Evolutionary conservation across 1,140 invertebrate species (phyloP), one percentile per base, ranked within the genome.

Genomic region (Eciton burchellii): DNA sequence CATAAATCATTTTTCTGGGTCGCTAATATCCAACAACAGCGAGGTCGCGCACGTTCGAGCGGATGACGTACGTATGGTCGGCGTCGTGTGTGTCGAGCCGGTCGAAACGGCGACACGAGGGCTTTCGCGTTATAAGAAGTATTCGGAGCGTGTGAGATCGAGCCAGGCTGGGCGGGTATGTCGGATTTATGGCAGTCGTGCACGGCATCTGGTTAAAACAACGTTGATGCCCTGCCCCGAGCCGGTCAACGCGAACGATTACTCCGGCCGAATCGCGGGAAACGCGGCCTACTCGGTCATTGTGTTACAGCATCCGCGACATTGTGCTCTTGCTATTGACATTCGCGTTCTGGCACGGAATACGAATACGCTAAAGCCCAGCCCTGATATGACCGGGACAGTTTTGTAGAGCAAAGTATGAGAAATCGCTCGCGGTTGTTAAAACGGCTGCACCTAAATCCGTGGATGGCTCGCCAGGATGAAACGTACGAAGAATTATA

Each of bases 121-220:
- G 88, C 84, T 89, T 87, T 85, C 84, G 83, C 88, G 83, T 81
- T 85, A 81, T 90, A 92, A 92, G 90, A 92, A 93, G 89, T 89
- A 86, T 88, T 91, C 89, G 81, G 84, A 84, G 77, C 87, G 90
- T 87, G 89, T 82, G 91, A 91, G 91, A 90, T 91, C 88, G 88
- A 82, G 79, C 83, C 84, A 82, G 82, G 45, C 82, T 91, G 90
- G 88, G 85, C 89, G 89, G 89, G 89, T 91, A 91, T 92, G 91
- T 52, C 88, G 90, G 91, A 92, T 93, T 93, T 92, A 93, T 92
- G 90, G 89, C 29, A 60, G 79, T 74, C 86, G 88, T 85, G 84
- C 91, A 92, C 92, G 91, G 89, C 90, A 92, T 87, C 91, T 85
- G 85, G 83, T 84, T 91, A 83, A 91, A 91, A 91, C 91, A 90